Evolutionary conservation across 1,140 invertebrate genomes (phyloP).

Genomic region (Drosophila fuyamai): DNA sequence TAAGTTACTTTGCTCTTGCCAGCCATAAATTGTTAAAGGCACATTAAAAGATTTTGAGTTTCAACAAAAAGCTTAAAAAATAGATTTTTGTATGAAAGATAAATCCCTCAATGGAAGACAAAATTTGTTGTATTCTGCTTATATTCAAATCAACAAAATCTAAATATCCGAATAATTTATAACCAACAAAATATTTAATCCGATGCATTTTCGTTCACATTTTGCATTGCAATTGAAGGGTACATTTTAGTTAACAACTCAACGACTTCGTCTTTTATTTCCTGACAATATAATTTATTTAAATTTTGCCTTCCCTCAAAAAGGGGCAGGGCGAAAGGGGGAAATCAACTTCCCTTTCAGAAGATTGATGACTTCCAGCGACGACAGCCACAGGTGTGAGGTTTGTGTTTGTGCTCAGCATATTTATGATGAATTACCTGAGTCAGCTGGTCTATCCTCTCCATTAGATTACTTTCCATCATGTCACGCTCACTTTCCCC

Average conservation of each 20-base stretch:
- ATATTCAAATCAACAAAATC: too few relatives aligned
- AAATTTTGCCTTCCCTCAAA: background rate
- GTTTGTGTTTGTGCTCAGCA: constrained; percentile 16
- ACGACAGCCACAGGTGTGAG: constrained; percentile 51
- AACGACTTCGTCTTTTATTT: background rate
- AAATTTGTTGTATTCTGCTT: too few relatives aligned
- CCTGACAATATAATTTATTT: constrained; percentile 32
- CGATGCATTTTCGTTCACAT: background rate
- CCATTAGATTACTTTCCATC: constrained; percentile 69
- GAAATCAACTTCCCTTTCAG: constrained; percentile 37
- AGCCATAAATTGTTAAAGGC: too few relatives aligned
- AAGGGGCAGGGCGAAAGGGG: background rate
- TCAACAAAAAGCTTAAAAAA: too few relatives aligned
- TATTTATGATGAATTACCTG: constrained; percentile 78
- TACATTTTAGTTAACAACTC: constrained; percentile 15
- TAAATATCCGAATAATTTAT: background rate
- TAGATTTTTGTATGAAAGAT: too few relatives aligned
- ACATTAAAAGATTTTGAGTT: too few relatives aligned
- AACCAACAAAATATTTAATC: background rate
- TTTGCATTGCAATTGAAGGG: constrained; percentile 1
- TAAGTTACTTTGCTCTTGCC: too few relatives aligned
- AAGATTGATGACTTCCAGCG: constrained; percentile 53
- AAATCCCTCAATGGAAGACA: too few relatives aligned
- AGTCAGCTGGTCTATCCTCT: constrained; percentile 37
- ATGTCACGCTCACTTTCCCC: constrained; percentile 56